Evolutionary conservation across 2,797 vertebrate genomes (phyloP).

Genomic region (Chromobotia macracanthus): DNA sequence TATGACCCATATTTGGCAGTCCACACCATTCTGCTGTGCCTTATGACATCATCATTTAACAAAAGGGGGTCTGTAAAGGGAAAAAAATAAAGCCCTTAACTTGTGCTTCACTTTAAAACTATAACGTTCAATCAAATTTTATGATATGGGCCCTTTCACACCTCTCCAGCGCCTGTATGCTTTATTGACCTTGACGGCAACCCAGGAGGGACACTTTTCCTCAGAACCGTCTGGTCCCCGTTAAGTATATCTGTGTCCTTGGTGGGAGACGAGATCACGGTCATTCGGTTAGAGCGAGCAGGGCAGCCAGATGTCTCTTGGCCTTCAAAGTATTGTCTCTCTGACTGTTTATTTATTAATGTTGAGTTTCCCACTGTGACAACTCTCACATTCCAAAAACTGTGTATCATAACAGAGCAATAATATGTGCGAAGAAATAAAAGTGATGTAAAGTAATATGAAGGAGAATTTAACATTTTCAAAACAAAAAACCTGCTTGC

Average conservation of each 20-base stretch:
- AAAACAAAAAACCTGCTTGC: background rate
- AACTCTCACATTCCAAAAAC: conserved; percentile 48
- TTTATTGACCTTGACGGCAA: conserved; percentile 41
- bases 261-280: conserved; percentile 43
- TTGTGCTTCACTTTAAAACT: background rate
- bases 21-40: background rate
- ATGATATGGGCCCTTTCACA: background rate
- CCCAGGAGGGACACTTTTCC: conserved; percentile 31
- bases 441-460: background rate
- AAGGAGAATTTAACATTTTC: background rate
- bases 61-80: background rate
- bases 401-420: conserved; percentile 57
- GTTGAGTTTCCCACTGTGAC: conserved; percentile 37
- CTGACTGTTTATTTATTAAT: conserved; percentile 60
- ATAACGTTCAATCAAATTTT: background rate
- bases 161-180: background rate
- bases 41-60: background rate
- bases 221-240: conserved; percentile 28
- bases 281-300: conserved; percentile 32
- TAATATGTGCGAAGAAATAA: conserved; percentile 20
- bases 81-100: background rate
- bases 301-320: conserved; percentile 56
- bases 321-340: conserved; percentile 56
- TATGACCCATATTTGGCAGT: conserved; percentile 22
- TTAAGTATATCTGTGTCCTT: conserved; percentile 48